Evolutionary conservation across 2,113 vertebrate genomes (phyloP).

Genomic region (Prionailurus bengalensis): DNA sequence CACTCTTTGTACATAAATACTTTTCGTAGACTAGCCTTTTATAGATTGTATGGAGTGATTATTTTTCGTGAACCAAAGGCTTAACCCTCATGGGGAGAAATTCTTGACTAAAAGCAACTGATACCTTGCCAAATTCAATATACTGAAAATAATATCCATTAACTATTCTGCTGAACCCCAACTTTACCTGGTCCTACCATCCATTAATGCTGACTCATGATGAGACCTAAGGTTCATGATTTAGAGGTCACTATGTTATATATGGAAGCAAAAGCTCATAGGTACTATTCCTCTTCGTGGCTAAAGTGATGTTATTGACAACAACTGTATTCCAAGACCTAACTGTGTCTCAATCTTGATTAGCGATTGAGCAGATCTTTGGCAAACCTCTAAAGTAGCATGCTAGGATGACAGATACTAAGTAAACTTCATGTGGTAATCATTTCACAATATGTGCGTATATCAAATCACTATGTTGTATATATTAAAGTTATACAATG

Average conservation of each 20-base stretch:
- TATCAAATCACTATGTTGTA: not conserved
- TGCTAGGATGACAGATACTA: not conserved
- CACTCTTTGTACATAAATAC: not conserved
- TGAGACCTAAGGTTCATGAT: not conserved
- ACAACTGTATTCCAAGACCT: not conserved
- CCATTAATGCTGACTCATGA: conserved; percentile 49
- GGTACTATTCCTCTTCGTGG: not conserved
- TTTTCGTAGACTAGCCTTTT: conserved; percentile 34
- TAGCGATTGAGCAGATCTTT: not conserved
- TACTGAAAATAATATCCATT: conserved; percentile 60
- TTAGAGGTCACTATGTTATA: conserved; percentile 41
- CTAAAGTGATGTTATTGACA: not conserved
- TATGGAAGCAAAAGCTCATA: conserved; percentile 3
- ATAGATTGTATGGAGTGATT: not conserved
- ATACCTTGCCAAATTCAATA: conserved; percentile 57
- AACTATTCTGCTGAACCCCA: conserved; percentile 58
- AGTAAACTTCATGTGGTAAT: not conserved
- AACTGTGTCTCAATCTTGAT: not conserved
- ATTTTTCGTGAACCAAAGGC: conserved; percentile 36
- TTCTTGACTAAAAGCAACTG: conserved; percentile 53
- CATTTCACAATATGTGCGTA: not conserved
- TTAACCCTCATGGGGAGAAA: conserved; percentile 49
- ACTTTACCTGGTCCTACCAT: not conserved
- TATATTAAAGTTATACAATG: not conserved
- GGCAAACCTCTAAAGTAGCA: not conserved